Base-by-base conservation (phyloP, 2,888 invertebrate genomes). In the Agonopterix alstromeriana region DNA sequence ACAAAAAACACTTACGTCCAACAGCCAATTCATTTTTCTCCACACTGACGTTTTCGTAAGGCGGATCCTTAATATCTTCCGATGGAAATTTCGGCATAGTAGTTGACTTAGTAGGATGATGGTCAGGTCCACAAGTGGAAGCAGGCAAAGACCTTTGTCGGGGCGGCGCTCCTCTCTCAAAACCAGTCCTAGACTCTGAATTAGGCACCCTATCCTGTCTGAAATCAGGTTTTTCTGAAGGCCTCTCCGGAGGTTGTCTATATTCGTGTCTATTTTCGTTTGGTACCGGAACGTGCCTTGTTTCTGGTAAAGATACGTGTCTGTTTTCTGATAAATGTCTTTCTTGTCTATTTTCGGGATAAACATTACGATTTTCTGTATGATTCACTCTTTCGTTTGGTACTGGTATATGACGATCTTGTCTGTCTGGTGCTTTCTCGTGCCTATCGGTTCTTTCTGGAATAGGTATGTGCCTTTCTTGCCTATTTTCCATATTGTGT, bases 11-110 rank as follows among this genome's bases (percentile, higher is more conserved):
- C 87, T 85, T 56, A 87, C 87, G 74, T 53, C 73, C 77, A 52
- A 82, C 69, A 45, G 84, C 77, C 50, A 81, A 57, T 50, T 85
- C 84, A 50, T 83, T 82, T 48, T 77, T 79, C 51, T 84, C 86
- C 1, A 76, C 74, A 0, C 72, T 72, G 0, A 87, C 79, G 57
- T 87, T 88, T 48, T 88, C 87, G 48, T 88, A 88, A 1, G 85
- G 82, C 0, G 86, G 79, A 41, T 86, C 85, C 50, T 79, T 85
- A 0, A 58, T 52, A 5, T 86, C 86, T 43, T 85, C 84, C 0
- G 84, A 82, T 0, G 90, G 90, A 47, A 91, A 90, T 54, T 91
- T 91, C 0, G 91, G 91, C 73, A 90, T 90, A 0, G 91, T 91
- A 3, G 80, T 90, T 0, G 91, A 91, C 48, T 91, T 91, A 0